Evolutionary conservation across 1,140 invertebrate species (phyloP).

Genomic region (Periplaneta americana): DNA sequence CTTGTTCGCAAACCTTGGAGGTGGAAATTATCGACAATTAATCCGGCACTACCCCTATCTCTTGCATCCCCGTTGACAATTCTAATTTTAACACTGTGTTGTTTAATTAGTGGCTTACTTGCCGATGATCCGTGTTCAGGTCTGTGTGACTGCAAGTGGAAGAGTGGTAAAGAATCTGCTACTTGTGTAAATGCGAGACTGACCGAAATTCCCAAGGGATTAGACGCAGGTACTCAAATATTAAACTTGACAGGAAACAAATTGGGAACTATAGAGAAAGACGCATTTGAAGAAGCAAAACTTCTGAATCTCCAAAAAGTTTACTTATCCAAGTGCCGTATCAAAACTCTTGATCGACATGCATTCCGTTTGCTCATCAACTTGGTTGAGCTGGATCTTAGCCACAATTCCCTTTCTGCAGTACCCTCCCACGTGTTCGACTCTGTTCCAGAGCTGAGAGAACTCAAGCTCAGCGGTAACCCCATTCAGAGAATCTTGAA

Average conservation of each 20-base stretch:
- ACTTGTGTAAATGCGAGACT: slow-evolving; percentile 68
- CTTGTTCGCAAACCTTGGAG: neutral
- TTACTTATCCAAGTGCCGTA: slow-evolving; percentile 57
- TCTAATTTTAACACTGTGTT: neutral
- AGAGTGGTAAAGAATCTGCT: slow-evolving; percentile 75
- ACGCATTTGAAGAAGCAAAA: slow-evolving; percentile 64
- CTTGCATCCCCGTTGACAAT: neutral
- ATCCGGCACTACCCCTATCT: neutral
- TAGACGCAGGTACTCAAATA: slow-evolving; percentile 71
- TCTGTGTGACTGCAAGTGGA: slow-evolving; percentile 80
- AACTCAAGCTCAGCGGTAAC: slow-evolving; percentile 66
- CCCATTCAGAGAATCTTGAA: slow-evolving; percentile 60
- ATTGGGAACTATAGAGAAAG: slow-evolving; percentile 54
- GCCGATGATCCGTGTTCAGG: slow-evolving; percentile 54
- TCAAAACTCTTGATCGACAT: slow-evolving; percentile 54
- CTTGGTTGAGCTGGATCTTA: slow-evolving; percentile 72
- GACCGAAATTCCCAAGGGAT: slow-evolving; percentile 55
- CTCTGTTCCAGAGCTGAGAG: slow-evolving; percentile 64
- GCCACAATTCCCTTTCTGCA: slow-evolving; percentile 57
- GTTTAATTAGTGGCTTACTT: slow-evolving; percentile 12
- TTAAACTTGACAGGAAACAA: slow-evolving; percentile 69
- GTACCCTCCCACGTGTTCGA: slow-evolving; percentile 66
- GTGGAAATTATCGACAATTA: neutral
- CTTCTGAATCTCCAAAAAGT: slow-evolving; percentile 75
- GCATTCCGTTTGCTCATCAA: slow-evolving; percentile 66